Base-by-base conservation (phyloP, 2,113 vertebrate species). In the Heliornis fulica region DNA sequence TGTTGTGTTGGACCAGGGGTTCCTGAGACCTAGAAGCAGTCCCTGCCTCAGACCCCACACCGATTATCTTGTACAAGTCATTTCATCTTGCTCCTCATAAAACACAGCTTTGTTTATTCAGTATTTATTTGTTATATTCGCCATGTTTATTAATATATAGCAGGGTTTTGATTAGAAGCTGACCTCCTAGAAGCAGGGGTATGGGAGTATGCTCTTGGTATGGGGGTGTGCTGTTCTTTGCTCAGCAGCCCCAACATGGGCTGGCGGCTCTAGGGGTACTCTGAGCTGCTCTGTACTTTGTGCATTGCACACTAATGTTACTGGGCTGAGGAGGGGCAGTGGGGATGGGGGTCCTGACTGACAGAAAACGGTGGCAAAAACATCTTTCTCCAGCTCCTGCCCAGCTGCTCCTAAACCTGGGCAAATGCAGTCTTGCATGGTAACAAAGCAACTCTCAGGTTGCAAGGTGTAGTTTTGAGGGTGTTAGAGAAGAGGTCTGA, bases 1-100 rank as follows among this genome's bases (percentile, higher is more conserved):
- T 36, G 8, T 8, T 45, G 15, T 36, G 7, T 15, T 26, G 50
- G 14, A 9, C 28, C 1, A 0, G 11, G 8, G 15, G 23, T 36
- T 66, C 25, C 43, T 6, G 19, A 68, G 48, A 46, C 48, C 14
- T 41, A 15, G 23, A 16, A 59, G 10, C 32, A 28, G 48, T 41
- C 46, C 31, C 43, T 60, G 63, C 40, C 32, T 68, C 36, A 68
- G 59, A 12, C 40, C 29, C 34, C 50, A 23, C 26, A 17, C 34
- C 12, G 2, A 0, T 13, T 15, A 29, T 48, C 46, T 72, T 48
- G 28, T 23, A 19, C 25, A 57, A 59, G 20, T 71, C 2, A 14
- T n/a, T 61, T 51, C 3, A 51, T 51, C 40, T 70, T 76, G 57
- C 61, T 76, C 7, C 8, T 74, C 61, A 20, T 71, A 45, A 59